Conservation (phyloP, 1,140 invertebrate species). For the Trichonephila clavipes region DNA sequence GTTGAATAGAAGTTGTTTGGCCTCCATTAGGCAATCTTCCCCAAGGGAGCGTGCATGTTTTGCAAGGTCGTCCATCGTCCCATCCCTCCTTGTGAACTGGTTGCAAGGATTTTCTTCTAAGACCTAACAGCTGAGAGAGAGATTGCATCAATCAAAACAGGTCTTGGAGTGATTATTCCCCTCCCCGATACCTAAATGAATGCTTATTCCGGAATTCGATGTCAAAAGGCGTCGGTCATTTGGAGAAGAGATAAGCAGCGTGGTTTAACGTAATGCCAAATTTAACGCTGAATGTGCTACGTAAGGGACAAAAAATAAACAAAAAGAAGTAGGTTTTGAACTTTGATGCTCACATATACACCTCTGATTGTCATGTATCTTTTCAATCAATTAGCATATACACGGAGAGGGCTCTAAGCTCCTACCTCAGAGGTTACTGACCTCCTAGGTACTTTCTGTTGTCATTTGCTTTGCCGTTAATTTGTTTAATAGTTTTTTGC, state of each 20-base stretch:
- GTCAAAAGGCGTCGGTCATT: slow-evolving; percentile 40
- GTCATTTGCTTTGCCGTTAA: not conserved
- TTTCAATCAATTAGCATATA: not conserved
- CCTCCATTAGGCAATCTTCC: slow-evolving; percentile 52
- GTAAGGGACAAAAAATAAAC: not conserved
- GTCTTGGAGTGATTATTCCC: slow-evolving; percentile 31
- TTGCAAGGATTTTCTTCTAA: slow-evolving; percentile 31
- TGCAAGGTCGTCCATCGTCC: slow-evolving; percentile 59
- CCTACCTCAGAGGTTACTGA: not conserved
- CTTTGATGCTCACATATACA: not conserved
- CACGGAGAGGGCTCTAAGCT: not conserved
- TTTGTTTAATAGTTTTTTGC: no score
- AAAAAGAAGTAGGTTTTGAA: slow-evolving; percentile 26
- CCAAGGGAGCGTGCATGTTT: slow-evolving; percentile 48
- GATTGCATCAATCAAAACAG: slow-evolving; percentile 58
- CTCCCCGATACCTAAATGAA: slow-evolving; percentile 32
- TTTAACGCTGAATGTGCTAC: not conserved
- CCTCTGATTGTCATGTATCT: not conserved
- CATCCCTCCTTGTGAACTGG: slow-evolving; percentile 55
- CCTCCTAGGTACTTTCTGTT: not conserved
- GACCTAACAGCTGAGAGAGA: slow-evolving; percentile 7
- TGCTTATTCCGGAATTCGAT: slow-evolving; percentile 39
- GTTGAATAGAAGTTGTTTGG: slow-evolving; percentile 64
- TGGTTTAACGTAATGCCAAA: not conserved
- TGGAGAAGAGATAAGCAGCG: not conserved